These are phyloP conservation scores for Macropus fuliginosus DNA, from an alignment of 2,797 vertebrate species.

Conservation along the genomic window DNA sequence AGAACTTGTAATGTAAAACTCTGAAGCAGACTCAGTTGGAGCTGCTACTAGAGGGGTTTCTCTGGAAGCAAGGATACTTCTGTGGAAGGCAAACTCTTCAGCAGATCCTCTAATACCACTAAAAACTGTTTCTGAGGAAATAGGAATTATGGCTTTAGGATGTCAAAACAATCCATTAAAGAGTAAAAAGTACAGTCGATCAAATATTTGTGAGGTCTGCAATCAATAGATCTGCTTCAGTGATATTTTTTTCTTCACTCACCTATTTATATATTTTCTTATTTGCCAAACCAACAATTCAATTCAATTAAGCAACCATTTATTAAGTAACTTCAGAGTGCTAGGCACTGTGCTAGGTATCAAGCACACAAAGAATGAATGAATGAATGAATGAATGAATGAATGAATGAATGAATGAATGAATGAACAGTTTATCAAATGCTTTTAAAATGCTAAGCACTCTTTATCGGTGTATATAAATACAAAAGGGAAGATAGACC, in stretches of 20 bases:
- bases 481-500: background rate
- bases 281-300: background rate
- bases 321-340: background rate
- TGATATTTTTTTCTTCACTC: background rate
- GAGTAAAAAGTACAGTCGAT: background rate
- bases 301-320: background rate
- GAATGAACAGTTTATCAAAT: background rate
- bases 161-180: background rate
- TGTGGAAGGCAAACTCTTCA: slow-evolving; percentile 33
- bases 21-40: slow-evolving; percentile 45
- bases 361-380: background rate
- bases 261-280: background rate
- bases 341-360: background rate
- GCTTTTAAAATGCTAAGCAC: background rate
- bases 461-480: background rate
- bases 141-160: background rate
- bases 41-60: slow-evolving; percentile 49
- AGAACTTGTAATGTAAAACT: slow-evolving; percentile 67
- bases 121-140: background rate
- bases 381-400: background rate
- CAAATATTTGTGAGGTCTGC: background rate
- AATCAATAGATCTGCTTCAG: background rate
- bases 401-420: background rate
- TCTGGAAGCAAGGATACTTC: slow-evolving; percentile 54
- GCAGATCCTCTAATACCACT: background rate